Conservation (phyloP, 2,888 invertebrate species). For the Synanthedon tipuliformis region DNA sequence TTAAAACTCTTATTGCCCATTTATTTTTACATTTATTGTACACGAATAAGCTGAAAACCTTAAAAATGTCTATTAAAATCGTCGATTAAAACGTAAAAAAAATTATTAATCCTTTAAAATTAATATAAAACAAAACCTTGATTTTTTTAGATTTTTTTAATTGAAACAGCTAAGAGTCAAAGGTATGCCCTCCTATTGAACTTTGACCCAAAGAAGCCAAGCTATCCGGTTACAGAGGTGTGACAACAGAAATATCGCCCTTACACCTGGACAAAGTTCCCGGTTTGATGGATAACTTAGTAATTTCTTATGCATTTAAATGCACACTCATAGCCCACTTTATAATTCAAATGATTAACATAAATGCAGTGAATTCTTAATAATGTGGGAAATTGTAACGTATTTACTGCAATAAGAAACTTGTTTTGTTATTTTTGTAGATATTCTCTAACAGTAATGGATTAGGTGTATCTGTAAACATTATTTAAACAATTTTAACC, state of each 20-base stretch:
- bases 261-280: constrained; percentile 12
- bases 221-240: not conserved
- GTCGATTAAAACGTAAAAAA: too few relatives aligned
- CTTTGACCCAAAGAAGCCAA: not conserved
- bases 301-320: constrained; percentile 49
- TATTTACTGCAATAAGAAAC: constrained; percentile 11
- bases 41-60: too few relatives aligned
- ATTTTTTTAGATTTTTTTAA: too few relatives aligned
- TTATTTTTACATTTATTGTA: too few relatives aligned
- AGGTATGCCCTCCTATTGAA: not conserved
- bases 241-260: not conserved
- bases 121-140: too few relatives aligned
- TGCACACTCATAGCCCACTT: constrained; percentile 63
- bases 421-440: not conserved
- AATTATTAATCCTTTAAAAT: too few relatives aligned
- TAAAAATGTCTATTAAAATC: too few relatives aligned
- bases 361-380: constrained; percentile 15
- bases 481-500: too few relatives aligned
- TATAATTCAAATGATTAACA: constrained; percentile 61
- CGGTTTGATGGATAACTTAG: constrained; percentile 55
- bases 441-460: too few relatives aligned
- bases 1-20: too few relatives aligned
- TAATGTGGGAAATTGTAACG: constrained; percentile 67
- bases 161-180: not conserved
- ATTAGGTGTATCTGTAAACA: too few relatives aligned